Conservation (phyloP, 2,797 vertebrate species). For the Danio kyathit region DNA sequence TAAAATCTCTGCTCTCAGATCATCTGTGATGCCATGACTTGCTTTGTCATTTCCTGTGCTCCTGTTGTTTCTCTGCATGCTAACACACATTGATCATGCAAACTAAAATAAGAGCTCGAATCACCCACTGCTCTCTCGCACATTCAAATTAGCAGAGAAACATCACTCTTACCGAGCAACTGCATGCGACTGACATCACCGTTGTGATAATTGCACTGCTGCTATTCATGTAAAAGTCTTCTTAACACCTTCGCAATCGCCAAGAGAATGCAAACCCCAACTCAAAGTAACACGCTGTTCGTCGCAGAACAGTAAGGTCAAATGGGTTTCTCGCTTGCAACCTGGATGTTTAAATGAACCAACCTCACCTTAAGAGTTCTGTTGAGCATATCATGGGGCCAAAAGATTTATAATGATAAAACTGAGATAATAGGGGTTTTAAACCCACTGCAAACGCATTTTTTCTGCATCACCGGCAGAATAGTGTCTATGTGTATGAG, state of each 20-base stretch:
- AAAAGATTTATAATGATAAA: slow-evolving; percentile 51
- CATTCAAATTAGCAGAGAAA: slow-evolving; percentile 21
- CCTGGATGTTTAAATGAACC: slow-evolving; percentile 40
- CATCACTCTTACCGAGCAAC: slow-evolving; percentile 14
- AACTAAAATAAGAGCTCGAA: slow-evolving; percentile 46
- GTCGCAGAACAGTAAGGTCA: slow-evolving; percentile 27
- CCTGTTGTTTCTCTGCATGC: slow-evolving; percentile 13
- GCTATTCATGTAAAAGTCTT: slow-evolving; percentile 60
- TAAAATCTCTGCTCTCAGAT: neutral
- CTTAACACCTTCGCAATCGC: slow-evolving; percentile 54
- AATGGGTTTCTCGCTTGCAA: slow-evolving; percentile 14
- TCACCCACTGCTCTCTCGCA: slow-evolving; percentile 32
- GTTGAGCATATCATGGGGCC: slow-evolving; percentile 33
- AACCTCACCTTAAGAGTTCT: slow-evolving; percentile 13
- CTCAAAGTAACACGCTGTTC: slow-evolving; percentile 4
- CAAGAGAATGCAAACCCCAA: slow-evolving; percentile 31
- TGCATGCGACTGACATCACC: slow-evolving; percentile 11
- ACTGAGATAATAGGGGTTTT: slow-evolving; percentile 32
- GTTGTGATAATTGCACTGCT: slow-evolving; percentile 45
- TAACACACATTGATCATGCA: slow-evolving; percentile 27
- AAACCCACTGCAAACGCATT: slow-evolving; percentile 43
- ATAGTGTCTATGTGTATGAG: neutral
- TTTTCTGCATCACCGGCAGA: slow-evolving; percentile 3
- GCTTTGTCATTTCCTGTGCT: neutral
- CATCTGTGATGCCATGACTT: neutral